Base-by-base conservation (phyloP, 2,797 vertebrate genomes). In the Tarsius wallacei region DNA sequence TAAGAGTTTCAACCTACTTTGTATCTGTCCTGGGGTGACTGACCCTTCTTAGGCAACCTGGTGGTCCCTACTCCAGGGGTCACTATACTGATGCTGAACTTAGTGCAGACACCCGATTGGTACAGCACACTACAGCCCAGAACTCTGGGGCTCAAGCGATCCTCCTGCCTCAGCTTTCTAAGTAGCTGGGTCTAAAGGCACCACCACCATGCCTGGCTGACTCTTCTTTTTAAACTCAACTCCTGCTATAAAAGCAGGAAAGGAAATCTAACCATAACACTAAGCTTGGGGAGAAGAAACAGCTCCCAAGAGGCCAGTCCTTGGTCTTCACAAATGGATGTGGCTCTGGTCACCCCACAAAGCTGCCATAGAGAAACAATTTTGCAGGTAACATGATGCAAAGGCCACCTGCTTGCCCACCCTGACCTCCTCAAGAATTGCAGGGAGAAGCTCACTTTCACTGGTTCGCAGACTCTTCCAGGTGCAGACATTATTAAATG, bases 171-270 rank as follows among this genome's bases (percentile, higher is more conserved):
- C 21, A 80, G 53, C n/a, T 53, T 80, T n/a, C 21, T 22, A 13
- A 57, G 33, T 33, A 80, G n/a, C 53, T 80, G 53, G 53, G 77
- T 57, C n/a, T 80, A 57, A 1, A 80, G 77, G 33, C 3, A 53
- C 57, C 28, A 49, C 47, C 47, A 11, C 26, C 51, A 57, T 13
- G 12, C 21, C 21, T 1, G 14, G 13, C 13, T 59, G 47, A 47
- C 31, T 57, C 71, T 90, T 77, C 36, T 74, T 82, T 86, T 49
- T 49, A 96, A 92, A 93, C 49, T 78, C 90, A 78, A n/a, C 28
- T 95, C 64, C 81, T 77, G 59, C 47, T 78, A 10, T 47, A 53
- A 88, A 16, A 85, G n/a, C 78, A 83, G 53, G 5, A 57, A 42
- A 90, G 49, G 49, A 74, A 86, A 83, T 24, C 61, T 57, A 70